A percentile compares a stretch with the other conserved stretches of the same genome.
Evolutionary conservation across 2,888 invertebrate species (phyloP).

Genomic region (Pammene fasciana): DNA sequence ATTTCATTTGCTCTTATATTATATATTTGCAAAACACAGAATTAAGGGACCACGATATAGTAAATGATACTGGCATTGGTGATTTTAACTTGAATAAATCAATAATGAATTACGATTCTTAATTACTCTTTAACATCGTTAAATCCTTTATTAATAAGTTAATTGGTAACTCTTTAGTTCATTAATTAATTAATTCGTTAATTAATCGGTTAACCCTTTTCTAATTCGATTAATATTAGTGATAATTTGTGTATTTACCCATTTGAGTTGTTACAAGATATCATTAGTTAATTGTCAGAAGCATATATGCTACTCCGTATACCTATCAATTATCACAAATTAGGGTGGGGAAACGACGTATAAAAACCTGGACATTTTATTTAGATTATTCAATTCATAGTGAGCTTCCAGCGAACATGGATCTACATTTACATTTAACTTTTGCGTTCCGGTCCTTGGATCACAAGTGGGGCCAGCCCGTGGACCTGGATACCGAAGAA

Average conservation of each 20-base stretch:
- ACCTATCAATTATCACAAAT: background rate
- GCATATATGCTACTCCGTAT: background rate
- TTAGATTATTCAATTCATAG: background rate
- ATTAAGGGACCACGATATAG: too few relatives aligned
- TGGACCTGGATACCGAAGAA: conserved; percentile 58
- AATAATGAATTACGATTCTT: background rate
- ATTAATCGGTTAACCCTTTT: conserved; percentile 15
- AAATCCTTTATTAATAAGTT: conserved; percentile 1
- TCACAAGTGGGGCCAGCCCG: conserved; percentile 62
- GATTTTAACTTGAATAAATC: too few relatives aligned
- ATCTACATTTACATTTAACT: conserved; percentile 61
- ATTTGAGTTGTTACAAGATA: background rate
- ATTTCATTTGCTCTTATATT: too few relatives aligned
- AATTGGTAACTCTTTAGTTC: background rate
- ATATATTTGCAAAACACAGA: too few relatives aligned
- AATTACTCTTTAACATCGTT: background rate
- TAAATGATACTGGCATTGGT: too few relatives aligned
- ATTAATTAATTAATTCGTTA: conserved; percentile 7
- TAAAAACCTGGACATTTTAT: background rate
- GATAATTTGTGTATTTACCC: conserved; percentile 2
- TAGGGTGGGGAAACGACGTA: background rate
- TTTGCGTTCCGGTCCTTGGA: conserved; percentile 63
- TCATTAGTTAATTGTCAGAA: conserved; percentile 6
- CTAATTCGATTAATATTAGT: background rate
- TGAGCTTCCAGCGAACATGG: conserved; percentile 5